phyloP scores from a whole-genome alignment of 2,888 invertebrate genomes.

The Pantelozetes paolii region DNA sequence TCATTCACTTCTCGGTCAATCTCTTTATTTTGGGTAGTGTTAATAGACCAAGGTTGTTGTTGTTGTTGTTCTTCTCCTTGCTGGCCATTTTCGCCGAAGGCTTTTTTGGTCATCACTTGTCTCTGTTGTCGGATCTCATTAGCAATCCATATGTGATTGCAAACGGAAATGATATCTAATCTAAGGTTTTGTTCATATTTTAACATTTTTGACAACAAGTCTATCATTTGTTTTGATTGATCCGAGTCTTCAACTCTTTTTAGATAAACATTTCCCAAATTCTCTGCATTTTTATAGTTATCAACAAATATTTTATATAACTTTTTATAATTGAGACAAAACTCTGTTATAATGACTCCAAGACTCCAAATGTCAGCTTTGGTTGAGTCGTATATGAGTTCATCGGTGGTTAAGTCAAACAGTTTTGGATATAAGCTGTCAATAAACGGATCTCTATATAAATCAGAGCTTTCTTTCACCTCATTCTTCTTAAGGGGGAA shows the following conservation, averaged over 20 bases:
- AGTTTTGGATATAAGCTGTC: not conserved
- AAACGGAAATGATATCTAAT: not conserved
- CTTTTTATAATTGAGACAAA: not conserved
- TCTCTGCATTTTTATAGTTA: not conserved
- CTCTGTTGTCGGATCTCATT: not conserved
- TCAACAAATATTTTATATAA: not conserved
- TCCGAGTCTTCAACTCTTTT: not conserved
- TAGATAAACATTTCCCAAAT: not conserved
- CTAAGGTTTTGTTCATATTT: not conserved
- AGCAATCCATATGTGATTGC: not conserved
- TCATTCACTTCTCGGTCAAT: not conserved
- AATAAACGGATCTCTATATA: not conserved
- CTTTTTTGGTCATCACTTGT: not conserved
- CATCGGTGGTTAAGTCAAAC: not conserved
- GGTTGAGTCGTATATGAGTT: not conserved
- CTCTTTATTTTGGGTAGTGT: no score
- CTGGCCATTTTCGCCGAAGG: not conserved
- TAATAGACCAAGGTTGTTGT: no score
- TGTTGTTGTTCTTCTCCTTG: not conserved
- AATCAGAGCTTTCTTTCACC: not conserved
- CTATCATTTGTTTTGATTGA: not conserved
- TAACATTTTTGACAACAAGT: slow-evolving; percentile 1
- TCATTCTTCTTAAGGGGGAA: not conserved
- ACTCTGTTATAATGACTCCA: not conserved
- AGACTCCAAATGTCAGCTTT: not conserved